Conservation (phyloP, 2,113 vertebrate species). For the Sinocyclocheilus rhinocerous region DNA sequence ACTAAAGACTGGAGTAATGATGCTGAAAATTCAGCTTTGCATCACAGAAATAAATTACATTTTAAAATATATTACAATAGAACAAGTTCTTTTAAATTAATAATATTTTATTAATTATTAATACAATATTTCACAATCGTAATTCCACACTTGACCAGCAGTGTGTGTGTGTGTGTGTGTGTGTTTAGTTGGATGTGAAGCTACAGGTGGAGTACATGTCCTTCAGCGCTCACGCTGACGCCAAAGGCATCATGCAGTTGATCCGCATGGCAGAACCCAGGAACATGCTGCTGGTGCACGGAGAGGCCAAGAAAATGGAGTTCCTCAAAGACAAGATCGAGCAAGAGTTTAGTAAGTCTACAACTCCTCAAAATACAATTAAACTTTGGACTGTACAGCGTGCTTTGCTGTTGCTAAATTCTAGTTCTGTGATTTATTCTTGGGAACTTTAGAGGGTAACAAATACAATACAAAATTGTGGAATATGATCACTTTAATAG, state of each 20-base stretch:
- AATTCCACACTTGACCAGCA: no score
- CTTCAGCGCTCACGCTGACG: conserved; percentile 94
- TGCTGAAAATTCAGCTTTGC: no score
- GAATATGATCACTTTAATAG: background rate
- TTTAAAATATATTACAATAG: no score
- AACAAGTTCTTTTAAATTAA: no score
- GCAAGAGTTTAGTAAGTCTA: conserved; percentile 88
- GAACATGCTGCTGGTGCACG: conserved; percentile 90
- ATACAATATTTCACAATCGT: no score
- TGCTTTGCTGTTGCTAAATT: no score
- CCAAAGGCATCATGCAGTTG: conserved; percentile 99
- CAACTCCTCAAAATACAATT: no score
- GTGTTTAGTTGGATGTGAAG: conserved; percentile 89
- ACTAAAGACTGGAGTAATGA: no score
- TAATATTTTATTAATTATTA: no score
- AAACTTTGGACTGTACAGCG: no score
- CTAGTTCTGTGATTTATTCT: background rate
- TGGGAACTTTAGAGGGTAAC: background rate
- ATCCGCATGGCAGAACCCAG: conserved; percentile 94
- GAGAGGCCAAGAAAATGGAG: conserved; percentile 96
- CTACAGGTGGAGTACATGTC: conserved; percentile 99
- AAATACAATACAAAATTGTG: background rate
- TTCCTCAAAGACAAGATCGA: conserved; percentile 97
- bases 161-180: background rate
- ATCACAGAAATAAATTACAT: no score